Base-by-base conservation (phyloP, 1,140 invertebrate genomes). In the Drosophila ambigua region DNA sequence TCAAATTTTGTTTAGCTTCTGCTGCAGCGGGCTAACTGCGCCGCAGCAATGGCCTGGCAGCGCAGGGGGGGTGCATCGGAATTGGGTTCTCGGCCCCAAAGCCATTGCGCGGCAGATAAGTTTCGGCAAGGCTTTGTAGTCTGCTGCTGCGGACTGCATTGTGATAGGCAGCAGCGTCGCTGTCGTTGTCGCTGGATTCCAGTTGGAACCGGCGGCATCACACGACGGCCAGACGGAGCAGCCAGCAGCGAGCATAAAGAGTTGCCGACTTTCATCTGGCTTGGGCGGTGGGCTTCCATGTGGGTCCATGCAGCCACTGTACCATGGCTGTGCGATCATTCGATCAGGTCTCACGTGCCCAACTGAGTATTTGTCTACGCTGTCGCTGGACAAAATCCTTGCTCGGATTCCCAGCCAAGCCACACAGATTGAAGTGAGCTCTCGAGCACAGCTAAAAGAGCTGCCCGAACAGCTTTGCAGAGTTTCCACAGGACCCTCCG, bases 71-170 rank as follows among this genome's bases (percentile, higher is more conserved):
- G 20, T 20, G 20, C 31, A 39, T 49, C 31, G 44, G 67, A 69
- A 58, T 71, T 58, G 52, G 64, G 64, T 64, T 58, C 54, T 58
- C 54, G 44, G 35, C 28, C 44, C 20, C 41, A 26, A 49, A 49
- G 64, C 20, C 50, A 31, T 87, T 77, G 78, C 72, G 80, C 76
- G 67, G 58, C 66, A 82, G 82, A 88, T 88, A 90, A 77, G 65
- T 79, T 88, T 88, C 79, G 84, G 83, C 80, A 84, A 90, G 68
- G 63, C 76, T 85, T 90, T 88, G 79, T 84, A 90, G 79, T 85
- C 75, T 67, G 60, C 16, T 16, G 23, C 26, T 28, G 50, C 28
- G 15, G 2, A 7, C 26, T 28, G 15, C 15, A 68, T 13, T 39
- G 35, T 39, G 35, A 39, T 39, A 39, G 11, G 35, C 11, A 39